These are phyloP conservation scores for Pteria penguin DNA, from an alignment of 2,888 invertebrate genomes.

Conservation along the genomic window DNA sequence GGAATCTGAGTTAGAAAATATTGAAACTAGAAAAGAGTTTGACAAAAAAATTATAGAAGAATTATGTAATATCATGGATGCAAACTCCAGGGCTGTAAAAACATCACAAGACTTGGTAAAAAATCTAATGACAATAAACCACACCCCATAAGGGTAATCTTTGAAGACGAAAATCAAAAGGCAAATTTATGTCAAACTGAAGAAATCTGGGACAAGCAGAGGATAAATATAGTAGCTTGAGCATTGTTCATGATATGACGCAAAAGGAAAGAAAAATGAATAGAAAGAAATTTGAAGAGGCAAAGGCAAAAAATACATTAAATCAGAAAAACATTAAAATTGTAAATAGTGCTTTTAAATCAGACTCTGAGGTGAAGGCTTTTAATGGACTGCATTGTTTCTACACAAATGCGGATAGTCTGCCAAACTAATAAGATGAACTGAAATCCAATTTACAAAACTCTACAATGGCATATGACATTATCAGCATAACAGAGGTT, in stretches of 20 bases:
- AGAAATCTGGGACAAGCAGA: background rate
- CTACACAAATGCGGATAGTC: constrained; percentile 14
- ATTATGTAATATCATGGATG: background rate
- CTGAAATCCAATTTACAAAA: background rate
- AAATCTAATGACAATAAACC: background rate
- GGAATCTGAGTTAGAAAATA: background rate
- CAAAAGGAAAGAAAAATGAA: background rate
- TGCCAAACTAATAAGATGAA: background rate
- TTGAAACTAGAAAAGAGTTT: background rate
- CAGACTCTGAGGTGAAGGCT: background rate
- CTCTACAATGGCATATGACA: background rate
- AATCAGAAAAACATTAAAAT: background rate
- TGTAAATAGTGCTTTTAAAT: background rate
- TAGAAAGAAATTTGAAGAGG: background rate
- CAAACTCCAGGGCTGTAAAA: too few species aligned
- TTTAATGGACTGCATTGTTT: constrained; percentile 2
- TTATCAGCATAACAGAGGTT: background rate
- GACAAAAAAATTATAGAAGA: background rate
- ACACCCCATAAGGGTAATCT: background rate
- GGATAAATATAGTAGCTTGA: background rate
- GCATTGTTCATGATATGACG: constrained; percentile 5
- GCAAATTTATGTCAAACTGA: background rate
- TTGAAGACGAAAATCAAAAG: background rate
- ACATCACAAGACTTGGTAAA: background rate
- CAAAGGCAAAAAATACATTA: background rate